Evolutionary conservation across 2,797 vertebrate species (phyloP).

Genomic region (Sebastes trivittatus): DNA sequence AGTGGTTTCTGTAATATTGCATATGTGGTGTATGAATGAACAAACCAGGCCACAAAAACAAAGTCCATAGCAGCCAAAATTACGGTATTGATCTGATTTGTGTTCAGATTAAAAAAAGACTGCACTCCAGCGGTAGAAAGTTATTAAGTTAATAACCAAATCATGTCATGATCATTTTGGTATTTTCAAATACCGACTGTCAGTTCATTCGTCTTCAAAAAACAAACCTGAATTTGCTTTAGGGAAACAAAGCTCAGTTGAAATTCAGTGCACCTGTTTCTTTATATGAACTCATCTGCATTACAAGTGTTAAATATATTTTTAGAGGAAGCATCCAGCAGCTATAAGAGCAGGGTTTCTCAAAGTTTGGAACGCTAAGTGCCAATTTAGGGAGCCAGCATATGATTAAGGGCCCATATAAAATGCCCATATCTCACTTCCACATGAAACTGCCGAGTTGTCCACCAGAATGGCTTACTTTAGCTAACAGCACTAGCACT

Average conservation of each 20-base stretch:
- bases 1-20: neutral
- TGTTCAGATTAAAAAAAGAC: neutral
- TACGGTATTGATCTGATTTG: neutral
- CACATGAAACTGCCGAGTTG: neutral
- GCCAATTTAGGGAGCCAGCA: neutral
- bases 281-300: neutral
- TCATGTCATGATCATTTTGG: neutral
- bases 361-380: neutral
- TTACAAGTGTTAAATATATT: neutral
- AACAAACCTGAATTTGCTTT: neutral
- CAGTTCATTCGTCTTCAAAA: neutral
- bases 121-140: neutral
- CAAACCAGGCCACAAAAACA: neutral
- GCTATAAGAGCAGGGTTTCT: neutral
- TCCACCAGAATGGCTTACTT: neutral
- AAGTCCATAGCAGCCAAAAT: neutral
- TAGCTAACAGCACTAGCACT: neutral
- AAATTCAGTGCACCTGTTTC: neutral
- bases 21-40: neutral
- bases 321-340: neutral
- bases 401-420: neutral
- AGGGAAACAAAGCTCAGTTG: neutral
- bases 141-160: neutral
- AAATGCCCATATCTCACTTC: neutral
- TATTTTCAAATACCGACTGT: neutral